Conservation (phyloP, 2,113 vertebrate species). For the Ceuthmochares aereus region DNA sequence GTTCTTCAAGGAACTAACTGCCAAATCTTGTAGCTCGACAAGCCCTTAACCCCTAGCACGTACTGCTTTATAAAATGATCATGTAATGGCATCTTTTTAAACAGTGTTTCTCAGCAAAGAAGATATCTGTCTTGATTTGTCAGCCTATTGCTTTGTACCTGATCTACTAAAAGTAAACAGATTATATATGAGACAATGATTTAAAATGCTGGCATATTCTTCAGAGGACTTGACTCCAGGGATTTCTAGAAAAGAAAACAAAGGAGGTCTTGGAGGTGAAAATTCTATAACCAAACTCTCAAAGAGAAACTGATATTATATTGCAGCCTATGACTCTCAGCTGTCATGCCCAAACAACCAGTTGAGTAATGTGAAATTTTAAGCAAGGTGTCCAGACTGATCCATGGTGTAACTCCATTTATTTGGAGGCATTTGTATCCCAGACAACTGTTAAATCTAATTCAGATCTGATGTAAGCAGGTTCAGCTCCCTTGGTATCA, state of each 20-base stretch:
- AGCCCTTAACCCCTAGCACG: not conserved
- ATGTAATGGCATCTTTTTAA: not conserved
- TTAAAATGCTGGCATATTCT: not conserved
- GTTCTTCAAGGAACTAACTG: not conserved
- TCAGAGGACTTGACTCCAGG: not conserved
- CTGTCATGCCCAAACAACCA: not conserved
- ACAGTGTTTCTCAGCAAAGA: not conserved
- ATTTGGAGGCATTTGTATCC: not conserved
- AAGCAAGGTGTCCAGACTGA: not conserved
- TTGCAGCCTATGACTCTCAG: not conserved
- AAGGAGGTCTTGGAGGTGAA: not conserved
- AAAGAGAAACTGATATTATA: not conserved
- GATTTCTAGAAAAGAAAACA: not conserved
- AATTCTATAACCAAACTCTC: not conserved
- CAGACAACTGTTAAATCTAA: not conserved
- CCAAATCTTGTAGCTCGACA: not conserved
- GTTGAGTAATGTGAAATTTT: not conserved
- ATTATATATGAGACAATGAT: not conserved
- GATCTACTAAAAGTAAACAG: not conserved
- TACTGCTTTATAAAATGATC: not conserved
- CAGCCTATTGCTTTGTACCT: not conserved
- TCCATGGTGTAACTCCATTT: not conserved
- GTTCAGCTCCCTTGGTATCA: not conserved
- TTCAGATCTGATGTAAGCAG: not conserved
- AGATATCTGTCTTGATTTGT: not conserved